Conservation (phyloP, 2,797 vertebrate genomes). For the Lerista edwardsae region DNA sequence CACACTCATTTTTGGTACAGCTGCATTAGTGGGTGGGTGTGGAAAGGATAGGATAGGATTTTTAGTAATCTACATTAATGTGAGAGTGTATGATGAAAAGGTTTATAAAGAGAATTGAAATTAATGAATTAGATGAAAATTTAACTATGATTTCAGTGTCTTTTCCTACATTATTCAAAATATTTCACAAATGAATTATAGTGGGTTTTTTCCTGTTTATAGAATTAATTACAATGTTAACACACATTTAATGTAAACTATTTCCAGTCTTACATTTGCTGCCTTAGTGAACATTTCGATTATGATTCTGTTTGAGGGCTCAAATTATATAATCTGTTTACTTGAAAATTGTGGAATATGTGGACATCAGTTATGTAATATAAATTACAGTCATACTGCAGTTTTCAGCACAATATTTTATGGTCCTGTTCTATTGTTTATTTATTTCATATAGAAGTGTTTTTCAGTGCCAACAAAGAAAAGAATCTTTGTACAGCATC, state of each 20-base stretch:
- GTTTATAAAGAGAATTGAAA: neutral
- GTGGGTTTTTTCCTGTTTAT: no score
- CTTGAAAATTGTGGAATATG: conserved; percentile 63
- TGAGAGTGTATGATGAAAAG: neutral
- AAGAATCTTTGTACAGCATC: neutral
- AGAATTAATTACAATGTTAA: neutral
- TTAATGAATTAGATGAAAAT: conserved; percentile 27
- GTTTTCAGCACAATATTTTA: conserved; percentile 36
- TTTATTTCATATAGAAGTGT: conserved; percentile 13
- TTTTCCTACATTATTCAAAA: neutral
- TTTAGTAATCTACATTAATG: neutral
- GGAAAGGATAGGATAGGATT: no score
- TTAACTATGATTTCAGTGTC: neutral
- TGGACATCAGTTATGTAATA: conserved; percentile 64
- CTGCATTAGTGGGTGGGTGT: no score
- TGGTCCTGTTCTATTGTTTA: conserved; percentile 19
- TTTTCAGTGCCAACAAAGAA: neutral
- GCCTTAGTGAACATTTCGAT: conserved; percentile 56
- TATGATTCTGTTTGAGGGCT: conserved; percentile 53
- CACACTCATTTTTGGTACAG: no score
- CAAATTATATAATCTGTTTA: conserved; percentile 70
- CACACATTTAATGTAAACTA: conserved; percentile 34
- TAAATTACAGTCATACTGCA: conserved; percentile 50
- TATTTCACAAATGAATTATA: neutral
- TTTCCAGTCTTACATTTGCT: conserved; percentile 36